These are phyloP conservation scores for Pelusios castaneus DNA, from an alignment of 2,113 vertebrate genomes.

Conservation along the genomic window DNA sequence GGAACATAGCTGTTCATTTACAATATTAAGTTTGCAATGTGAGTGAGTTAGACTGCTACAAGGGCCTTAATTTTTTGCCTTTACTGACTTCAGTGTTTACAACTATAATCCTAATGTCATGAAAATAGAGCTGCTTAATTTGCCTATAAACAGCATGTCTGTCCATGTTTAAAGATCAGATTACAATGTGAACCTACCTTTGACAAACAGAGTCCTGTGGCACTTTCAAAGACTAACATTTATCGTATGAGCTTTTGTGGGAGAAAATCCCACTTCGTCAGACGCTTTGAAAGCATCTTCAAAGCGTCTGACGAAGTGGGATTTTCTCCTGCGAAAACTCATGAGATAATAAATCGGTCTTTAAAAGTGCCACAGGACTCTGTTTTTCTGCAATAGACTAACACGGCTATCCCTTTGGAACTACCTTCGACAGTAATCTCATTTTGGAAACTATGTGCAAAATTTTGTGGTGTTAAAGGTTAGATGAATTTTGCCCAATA, in stretches of 20 bases:
- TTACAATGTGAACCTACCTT: rapidly evolving
- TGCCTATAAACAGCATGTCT: not conserved
- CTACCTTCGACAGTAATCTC: not conserved
- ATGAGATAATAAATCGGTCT: too few species aligned
- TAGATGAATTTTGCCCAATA: not conserved
- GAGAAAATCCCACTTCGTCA: too few species aligned
- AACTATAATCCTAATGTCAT: not conserved
- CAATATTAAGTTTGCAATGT: not conserved
- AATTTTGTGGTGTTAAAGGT: not conserved
- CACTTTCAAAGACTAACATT: too few species aligned
- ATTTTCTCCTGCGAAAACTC: too few species aligned
- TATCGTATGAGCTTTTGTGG: too few species aligned
- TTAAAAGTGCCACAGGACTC: too few species aligned
- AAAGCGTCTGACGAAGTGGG: too few species aligned
- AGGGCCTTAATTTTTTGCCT: not conserved
- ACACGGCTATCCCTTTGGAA: too few species aligned
- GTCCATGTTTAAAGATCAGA: not conserved
- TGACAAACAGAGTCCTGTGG: too few species aligned
- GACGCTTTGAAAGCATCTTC: too few species aligned
- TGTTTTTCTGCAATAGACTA: too few species aligned
- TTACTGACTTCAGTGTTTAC: not conserved
- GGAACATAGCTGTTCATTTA: not conserved
- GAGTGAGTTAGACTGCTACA: not conserved
- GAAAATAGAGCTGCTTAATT: not conserved
- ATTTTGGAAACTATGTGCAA: not conserved